Conservation (phyloP, 1,140 invertebrate species). For the Sweltsa coloradensis region DNA sequence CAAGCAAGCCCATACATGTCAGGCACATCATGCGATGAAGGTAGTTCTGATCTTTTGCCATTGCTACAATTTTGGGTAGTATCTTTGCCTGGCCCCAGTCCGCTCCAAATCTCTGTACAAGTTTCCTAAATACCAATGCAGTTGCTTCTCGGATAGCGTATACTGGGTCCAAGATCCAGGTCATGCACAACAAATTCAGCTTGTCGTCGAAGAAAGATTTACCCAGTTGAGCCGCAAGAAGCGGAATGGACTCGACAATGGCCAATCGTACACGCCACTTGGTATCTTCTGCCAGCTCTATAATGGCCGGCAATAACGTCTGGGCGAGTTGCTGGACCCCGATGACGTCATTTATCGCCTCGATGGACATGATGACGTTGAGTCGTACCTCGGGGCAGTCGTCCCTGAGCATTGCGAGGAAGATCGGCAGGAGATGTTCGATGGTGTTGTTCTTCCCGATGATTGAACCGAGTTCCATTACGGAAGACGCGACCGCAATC, state of each 20-base stretch:
- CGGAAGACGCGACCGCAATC: conserved; percentile 56
- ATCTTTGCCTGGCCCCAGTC: background rate
- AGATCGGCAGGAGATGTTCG: conserved; percentile 56
- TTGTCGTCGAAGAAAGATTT: background rate
- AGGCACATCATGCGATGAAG: conserved; percentile 1
- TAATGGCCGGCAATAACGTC: conserved; percentile 29
- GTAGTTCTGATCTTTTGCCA: conserved; percentile 38
- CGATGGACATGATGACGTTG: conserved; percentile 60
- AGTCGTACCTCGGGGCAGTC: conserved; percentile 59
- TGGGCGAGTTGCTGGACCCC: conserved; percentile 49
- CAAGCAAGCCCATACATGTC: background rate
- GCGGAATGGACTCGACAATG: background rate
- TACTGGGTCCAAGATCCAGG: background rate
- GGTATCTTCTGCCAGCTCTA: background rate
- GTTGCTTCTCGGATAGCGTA: background rate
- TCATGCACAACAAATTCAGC: background rate
- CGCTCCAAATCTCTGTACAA: background rate
- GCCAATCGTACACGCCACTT: conserved; percentile 1
- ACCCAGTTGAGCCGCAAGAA: background rate
- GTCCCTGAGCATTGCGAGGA: conserved; percentile 55
- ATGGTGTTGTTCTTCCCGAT: conserved; percentile 59
- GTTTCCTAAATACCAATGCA: background rate
- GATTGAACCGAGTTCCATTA: conserved; percentile 61
- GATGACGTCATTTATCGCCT: conserved; percentile 57
- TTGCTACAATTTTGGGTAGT: conserved; percentile 20